Evolutionary conservation across 2,797 vertebrate species (phyloP).

Genomic region (Mareca strepera): DNA sequence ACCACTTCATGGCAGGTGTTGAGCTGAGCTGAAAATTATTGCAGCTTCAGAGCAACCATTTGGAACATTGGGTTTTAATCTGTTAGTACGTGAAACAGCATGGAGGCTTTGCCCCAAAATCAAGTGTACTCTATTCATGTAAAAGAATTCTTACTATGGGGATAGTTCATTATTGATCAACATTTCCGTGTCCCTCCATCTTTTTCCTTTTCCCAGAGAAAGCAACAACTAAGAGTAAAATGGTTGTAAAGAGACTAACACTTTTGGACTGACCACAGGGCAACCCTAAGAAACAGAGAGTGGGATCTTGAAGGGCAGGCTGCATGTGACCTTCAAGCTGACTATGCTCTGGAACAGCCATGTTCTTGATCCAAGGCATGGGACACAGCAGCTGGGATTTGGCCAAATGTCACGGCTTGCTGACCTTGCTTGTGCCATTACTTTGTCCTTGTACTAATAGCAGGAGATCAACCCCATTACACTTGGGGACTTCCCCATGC

Average conservation of each 20-base stretch:
- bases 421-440: background rate
- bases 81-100: background rate
- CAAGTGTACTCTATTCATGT: background rate
- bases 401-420: background rate
- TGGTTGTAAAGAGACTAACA: background rate
- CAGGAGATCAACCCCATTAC: background rate
- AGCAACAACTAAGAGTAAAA: background rate
- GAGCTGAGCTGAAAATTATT: constrained; percentile 6
- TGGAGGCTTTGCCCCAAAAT: background rate
- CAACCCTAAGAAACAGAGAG: background rate
- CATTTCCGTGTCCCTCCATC: background rate
- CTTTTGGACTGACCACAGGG: background rate
- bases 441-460: background rate
- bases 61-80: background rate
- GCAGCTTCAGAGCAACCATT: background rate
- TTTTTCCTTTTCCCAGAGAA: background rate
- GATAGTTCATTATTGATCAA: background rate
- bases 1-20: background rate
- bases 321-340: background rate
- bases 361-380: background rate
- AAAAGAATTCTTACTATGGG: background rate
- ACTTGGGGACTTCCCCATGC: background rate
- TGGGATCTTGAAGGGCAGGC: background rate
- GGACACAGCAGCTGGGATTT: background rate
- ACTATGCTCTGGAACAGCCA: background rate